Percentiles rank a stretch among this genome's conserved stretches.
Conservation (phyloP, 1,140 invertebrate genomes). For the Artemia franciscana region DNA sequence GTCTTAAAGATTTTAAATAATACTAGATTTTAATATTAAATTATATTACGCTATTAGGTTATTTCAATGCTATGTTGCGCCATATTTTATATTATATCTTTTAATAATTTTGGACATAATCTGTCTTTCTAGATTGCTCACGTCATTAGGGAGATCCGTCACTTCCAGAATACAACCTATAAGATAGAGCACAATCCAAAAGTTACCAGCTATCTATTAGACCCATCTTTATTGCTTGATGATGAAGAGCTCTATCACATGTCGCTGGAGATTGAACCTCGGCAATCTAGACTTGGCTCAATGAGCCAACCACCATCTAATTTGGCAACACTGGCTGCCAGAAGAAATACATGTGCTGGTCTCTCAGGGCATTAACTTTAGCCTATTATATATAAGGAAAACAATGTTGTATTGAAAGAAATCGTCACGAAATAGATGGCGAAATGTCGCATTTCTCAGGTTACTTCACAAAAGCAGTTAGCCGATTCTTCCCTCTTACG, state of each 20-base stretch:
- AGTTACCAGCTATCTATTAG: constrained; percentile 51
- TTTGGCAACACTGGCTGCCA: constrained; percentile 2
- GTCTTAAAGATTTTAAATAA: neutral
- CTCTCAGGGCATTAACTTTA: neutral
- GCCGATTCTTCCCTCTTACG: too few relatives aligned
- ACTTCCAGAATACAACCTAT: constrained; percentile 78
- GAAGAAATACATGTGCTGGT: constrained; percentile 4
- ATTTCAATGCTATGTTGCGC: neutral
- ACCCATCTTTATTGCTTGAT: constrained; percentile 41
- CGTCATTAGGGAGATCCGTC: constrained; percentile 71
- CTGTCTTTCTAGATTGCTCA: constrained; percentile 52
- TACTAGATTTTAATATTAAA: too few relatives aligned
- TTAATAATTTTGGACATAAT: neutral
- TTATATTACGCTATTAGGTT: neutral
- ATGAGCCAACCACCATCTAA: constrained; percentile 6
- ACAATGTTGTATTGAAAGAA: neutral
- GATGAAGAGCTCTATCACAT: constrained; percentile 63
- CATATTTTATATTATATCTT: neutral
- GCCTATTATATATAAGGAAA: neutral
- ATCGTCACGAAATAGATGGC: neutral
- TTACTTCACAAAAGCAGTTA: neutral
- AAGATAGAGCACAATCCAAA: constrained; percentile 36
- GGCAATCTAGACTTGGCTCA: constrained; percentile 28
- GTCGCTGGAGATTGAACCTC: constrained; percentile 62
- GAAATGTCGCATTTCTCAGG: neutral